phyloP scores from a whole-genome alignment of 2,113 vertebrate species.

The Scartelaos histophorus region DNA sequence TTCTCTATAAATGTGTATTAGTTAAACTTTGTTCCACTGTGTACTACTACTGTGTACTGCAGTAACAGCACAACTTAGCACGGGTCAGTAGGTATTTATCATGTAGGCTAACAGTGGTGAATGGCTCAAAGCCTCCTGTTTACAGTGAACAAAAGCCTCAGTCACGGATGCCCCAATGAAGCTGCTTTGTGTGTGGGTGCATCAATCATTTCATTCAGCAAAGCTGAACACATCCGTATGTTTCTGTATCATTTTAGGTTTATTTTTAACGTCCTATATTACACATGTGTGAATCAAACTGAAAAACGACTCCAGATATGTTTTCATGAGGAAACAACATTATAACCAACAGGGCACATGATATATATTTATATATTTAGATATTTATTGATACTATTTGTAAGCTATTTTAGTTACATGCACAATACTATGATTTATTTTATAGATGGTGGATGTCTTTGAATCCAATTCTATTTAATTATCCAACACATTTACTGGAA shows the following conservation, averaged over 20 bases:
- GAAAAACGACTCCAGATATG: too few relatives aligned
- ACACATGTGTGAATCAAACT: too few relatives aligned
- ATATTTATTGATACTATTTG: too few relatives aligned
- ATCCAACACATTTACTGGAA: too few relatives aligned
- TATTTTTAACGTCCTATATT: too few relatives aligned
- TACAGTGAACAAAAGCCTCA: conserved; percentile 65
- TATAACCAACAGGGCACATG: too few relatives aligned
- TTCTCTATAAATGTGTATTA: background rate
- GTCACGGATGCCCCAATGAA: conserved; percentile 48
- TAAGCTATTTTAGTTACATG: too few relatives aligned
- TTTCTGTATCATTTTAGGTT: background rate
- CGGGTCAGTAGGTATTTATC: conserved; percentile 32
- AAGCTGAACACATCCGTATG: conserved; percentile 36
- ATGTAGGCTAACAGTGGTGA: conserved; percentile 14
- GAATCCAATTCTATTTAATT: too few relatives aligned
- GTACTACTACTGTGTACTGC: conserved; percentile 15
- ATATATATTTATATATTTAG: too few relatives aligned
- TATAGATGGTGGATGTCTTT: too few relatives aligned
- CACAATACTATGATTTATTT: too few relatives aligned
- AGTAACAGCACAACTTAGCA: conserved; percentile 25
- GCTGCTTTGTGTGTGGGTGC: conserved; percentile 41
- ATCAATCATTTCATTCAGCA: conserved; percentile 35
- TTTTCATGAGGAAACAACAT: too few relatives aligned
- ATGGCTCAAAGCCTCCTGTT: conserved; percentile 32
- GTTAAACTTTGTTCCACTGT: background rate